These are phyloP conservation scores for Chironomus riparius DNA, from an alignment of 2,888 invertebrate genomes.

Conservation along the genomic window DNA sequence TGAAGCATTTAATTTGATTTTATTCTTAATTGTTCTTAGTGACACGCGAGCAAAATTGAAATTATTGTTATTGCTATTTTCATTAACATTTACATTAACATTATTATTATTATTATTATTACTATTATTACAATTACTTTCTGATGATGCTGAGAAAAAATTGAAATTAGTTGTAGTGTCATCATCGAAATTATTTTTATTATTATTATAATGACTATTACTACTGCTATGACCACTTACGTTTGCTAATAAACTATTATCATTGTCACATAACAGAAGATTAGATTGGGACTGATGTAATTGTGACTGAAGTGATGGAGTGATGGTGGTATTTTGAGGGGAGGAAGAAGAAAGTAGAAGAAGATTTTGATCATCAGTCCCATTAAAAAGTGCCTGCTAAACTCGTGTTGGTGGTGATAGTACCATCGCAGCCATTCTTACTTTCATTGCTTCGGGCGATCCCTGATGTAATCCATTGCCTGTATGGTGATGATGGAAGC, in stretches of 20 bases:
- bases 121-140: constrained; percentile 24
- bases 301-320: constrained; percentile 7
- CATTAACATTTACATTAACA: constrained; percentile 28
- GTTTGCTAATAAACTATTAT: constrained; percentile 29
- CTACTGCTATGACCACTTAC: constrained; percentile 29
- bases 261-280: constrained; percentile 8
- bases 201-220: constrained; percentile 29
- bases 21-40: constrained; percentile 16
- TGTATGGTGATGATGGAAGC: constrained; percentile 37
- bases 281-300: constrained; percentile 26
- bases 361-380: constrained; percentile 27
- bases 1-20: constrained; percentile 10
- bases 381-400: constrained; percentile 44
- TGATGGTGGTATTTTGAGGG: neutral
- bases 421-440: constrained; percentile 82
- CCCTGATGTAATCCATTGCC: constrained; percentile 37
- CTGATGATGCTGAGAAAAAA: neutral
- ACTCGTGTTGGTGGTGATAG: constrained; percentile 83
- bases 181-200: constrained; percentile 27
- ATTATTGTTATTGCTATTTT: constrained; percentile 29
- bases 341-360: neutral
- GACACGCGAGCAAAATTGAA: constrained; percentile 28
- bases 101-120: constrained; percentile 31
- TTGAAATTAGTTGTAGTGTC: constrained; percentile 19
- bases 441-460: constrained; percentile 75